A percentile compares a stretch with the other conserved stretches of the same genome.
phyloP scores from a whole-genome alignment of 2,888 invertebrate species.

The Brenthis daphne region DNA sequence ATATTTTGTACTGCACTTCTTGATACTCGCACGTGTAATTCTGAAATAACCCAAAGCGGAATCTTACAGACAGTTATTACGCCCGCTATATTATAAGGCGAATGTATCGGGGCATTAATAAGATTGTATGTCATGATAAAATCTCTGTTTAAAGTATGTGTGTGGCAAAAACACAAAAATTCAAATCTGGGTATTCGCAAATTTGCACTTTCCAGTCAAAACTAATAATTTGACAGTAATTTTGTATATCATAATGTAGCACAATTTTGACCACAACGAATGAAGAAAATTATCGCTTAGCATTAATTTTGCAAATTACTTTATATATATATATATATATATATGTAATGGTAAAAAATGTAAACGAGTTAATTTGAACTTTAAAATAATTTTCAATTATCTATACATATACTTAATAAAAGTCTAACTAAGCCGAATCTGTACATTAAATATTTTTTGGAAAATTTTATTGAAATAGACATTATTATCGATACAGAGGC shows the following conservation, averaged over 20 bases:
- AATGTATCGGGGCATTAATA: conserved; percentile 29
- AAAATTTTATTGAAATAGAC: no score
- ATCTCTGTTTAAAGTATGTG: conserved; percentile 17
- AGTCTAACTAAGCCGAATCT: no score
- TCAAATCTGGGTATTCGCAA: neutral
- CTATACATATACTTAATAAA: no score
- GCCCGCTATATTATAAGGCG: conserved; percentile 8
- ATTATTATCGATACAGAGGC: no score
- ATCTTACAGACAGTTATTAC: conserved; percentile 23
- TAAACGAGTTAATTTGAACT: neutral
- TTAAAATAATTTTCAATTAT: no score
- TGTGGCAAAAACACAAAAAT: conserved; percentile 17
- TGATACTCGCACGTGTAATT: conserved; percentile 5
- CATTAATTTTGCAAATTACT: conserved; percentile 1
- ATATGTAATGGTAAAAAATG: neutral
- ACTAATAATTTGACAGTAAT: conserved; percentile 9
- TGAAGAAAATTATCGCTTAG: neutral
- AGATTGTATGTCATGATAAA: conserved; percentile 28
- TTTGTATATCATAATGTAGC: conserved; percentile 6
- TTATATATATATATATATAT: neutral
- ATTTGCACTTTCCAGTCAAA: conserved; percentile 3
- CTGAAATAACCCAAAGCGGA: conserved; percentile 7
- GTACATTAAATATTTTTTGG: no score
- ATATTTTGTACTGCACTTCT: neutral
- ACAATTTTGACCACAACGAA: conserved; percentile 5